Evolutionary conservation across 2,113 vertebrate genomes (phyloP).

Genomic region (Danionella cerebrum): DNA sequence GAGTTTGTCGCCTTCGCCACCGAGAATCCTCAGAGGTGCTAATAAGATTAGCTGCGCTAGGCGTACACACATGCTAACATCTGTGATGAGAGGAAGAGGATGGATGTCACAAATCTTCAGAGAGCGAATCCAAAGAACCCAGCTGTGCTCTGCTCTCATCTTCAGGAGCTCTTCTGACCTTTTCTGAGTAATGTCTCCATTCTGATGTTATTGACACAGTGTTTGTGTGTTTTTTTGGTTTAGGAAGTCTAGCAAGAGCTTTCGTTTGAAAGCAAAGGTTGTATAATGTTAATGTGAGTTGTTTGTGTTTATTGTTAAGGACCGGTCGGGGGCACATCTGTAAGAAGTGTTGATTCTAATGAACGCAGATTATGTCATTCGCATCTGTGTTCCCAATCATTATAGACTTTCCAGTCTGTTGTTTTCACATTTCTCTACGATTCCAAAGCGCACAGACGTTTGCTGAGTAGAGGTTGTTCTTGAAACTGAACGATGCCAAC

Average conservation of each 20-base stretch:
- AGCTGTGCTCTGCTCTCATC: not conserved
- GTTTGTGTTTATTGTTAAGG: slow-evolving; percentile 8
- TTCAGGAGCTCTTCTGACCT: slow-evolving; percentile 1
- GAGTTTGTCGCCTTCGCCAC: not conserved
- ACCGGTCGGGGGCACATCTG: slow-evolving; percentile 13
- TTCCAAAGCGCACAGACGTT: too few relatives aligned
- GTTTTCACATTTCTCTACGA: not conserved
- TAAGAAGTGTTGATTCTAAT: slow-evolving; percentile 23
- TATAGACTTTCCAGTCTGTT: not conserved
- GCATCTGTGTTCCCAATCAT: not conserved
- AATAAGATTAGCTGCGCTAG: slow-evolving; percentile 16
- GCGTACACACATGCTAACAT: slow-evolving; percentile 1
- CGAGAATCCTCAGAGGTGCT: slow-evolving; percentile 10
- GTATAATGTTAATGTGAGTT: slow-evolving; percentile 8
- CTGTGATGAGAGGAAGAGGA: slow-evolving; percentile 6
- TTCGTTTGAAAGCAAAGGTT: slow-evolving; percentile 8
- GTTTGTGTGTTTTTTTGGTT: not conserved
- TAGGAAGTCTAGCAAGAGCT: not conserved
- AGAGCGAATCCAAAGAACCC: slow-evolving; percentile 5
- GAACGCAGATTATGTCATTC: slow-evolving; percentile 22
- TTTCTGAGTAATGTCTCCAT: not conserved
- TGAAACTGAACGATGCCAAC: too few relatives aligned
- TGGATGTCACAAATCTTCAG: not conserved
- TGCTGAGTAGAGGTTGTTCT: too few relatives aligned
- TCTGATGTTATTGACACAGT: not conserved